These are phyloP conservation scores for Tragelaphus eurycerus DNA, from an alignment of 2,797 vertebrate genomes.

Conservation along the genomic window DNA sequence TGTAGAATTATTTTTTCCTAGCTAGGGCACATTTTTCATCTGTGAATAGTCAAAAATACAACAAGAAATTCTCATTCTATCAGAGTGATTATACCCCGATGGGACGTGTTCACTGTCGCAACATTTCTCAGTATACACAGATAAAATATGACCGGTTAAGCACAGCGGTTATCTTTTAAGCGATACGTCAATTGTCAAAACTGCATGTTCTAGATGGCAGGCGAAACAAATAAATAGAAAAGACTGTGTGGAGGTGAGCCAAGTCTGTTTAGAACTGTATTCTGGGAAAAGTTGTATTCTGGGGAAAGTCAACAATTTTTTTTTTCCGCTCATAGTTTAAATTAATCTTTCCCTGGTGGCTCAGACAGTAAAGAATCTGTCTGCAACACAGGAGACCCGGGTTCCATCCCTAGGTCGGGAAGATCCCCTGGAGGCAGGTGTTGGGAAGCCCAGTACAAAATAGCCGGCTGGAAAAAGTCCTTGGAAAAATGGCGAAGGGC, in stretches of 20 bases:
- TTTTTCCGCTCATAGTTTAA: not conserved
- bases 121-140: not conserved
- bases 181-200: too few relatives aligned
- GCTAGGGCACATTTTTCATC: not conserved
- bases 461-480: too few relatives aligned
- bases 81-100: not conserved
- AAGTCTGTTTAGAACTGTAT: not conserved
- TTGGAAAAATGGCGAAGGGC: too few relatives aligned
- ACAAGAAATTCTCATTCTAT: not conserved
- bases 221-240: fast-evolving
- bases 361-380: not conserved
- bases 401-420: fast-evolving
- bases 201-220: too few relatives aligned
- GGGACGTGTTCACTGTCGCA: fast-evolving
- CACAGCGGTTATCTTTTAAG: not conserved
- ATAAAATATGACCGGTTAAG: not conserved
- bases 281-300: not conserved
- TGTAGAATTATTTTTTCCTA: not conserved
- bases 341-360: not conserved
- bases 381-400: not conserved
- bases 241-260: fast-evolving
- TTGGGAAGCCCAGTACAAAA: too few relatives aligned
- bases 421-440: not conserved
- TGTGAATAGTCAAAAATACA: not conserved
- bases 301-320: not conserved